Evolutionary conservation across 1,140 invertebrate genomes (phyloP).

Genomic region (Lineus longissimus): DNA sequence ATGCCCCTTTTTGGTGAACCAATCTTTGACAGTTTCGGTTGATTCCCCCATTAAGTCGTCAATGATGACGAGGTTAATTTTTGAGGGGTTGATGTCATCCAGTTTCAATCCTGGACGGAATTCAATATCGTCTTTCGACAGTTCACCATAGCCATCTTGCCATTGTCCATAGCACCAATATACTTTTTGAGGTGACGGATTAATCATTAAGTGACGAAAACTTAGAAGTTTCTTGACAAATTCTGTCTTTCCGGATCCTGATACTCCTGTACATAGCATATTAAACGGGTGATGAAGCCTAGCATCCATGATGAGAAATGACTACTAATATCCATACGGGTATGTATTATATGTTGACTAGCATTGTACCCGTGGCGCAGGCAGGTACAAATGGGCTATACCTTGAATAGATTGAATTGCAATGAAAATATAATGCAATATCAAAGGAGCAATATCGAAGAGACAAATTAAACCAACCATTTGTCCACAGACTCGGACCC

Average conservation of each 20-base stretch:
- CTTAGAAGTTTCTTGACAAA: not conserved
- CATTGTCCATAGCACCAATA: not conserved
- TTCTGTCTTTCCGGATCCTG: not conserved
- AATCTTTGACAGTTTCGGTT: constrained; percentile 6
- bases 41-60: constrained; percentile 21
- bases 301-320: too few relatives aligned
- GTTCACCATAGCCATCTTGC: not conserved
- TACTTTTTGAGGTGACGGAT: not conserved
- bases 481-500: too few relatives aligned
- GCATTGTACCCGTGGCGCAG: too few relatives aligned
- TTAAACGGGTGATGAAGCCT: not conserved
- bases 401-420: too few relatives aligned
- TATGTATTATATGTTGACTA: too few relatives aligned
- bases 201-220: not conserved
- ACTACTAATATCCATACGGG: too few relatives aligned
- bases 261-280: not conserved
- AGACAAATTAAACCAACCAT: too few relatives aligned
- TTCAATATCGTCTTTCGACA: not conserved
- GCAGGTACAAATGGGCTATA: too few relatives aligned
- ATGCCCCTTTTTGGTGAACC: constrained; percentile 15
- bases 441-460: too few relatives aligned
- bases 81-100: not conserved
- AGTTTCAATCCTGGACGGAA: not conserved
- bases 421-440: too few relatives aligned
- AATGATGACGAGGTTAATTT: not conserved